Evolutionary conservation across 2,113 vertebrate species (phyloP).

Genomic region (Steatornis caripensis): DNA sequence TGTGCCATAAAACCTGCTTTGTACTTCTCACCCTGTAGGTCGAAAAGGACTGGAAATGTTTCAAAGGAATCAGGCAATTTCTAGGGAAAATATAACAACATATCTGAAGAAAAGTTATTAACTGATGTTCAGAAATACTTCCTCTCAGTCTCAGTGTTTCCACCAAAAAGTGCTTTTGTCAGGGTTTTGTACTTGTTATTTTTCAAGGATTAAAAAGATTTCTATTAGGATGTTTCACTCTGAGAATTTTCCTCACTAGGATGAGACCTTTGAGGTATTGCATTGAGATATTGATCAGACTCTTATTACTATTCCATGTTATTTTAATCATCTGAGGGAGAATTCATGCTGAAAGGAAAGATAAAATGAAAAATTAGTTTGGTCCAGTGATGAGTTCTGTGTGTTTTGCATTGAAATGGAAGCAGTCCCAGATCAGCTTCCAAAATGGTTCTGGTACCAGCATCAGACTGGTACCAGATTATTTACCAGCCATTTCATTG

Average conservation of each 20-base stretch:
- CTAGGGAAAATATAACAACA: conserved; percentile 2
- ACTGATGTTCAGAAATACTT: background rate
- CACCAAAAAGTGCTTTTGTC: background rate
- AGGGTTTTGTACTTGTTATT: conserved; percentile 24
- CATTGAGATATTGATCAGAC: conserved; percentile 17
- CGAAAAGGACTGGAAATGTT: conserved; percentile 8
- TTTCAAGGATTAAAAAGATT: conserved; percentile 15
- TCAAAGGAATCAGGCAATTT: background rate
- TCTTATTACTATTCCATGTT: background rate
- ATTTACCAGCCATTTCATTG: background rate
- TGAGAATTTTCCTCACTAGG: background rate
- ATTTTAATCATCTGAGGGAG: background rate
- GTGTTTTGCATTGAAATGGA: background rate
- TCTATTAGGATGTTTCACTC: conserved; percentile 22
- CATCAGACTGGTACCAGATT: background rate
- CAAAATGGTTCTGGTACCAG: background rate
- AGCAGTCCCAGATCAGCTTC: background rate
- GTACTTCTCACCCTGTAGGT: background rate
- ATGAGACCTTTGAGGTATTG: conserved; percentile 5
- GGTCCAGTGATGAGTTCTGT: background rate
- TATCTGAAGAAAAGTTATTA: background rate
- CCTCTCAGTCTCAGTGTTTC: conserved; percentile 3
- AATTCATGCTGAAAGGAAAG: background rate
- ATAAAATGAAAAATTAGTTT: background rate
- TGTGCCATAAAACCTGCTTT: background rate